These are phyloP conservation scores for Hybognathus amarus DNA, from an alignment of 2,797 vertebrate genomes.

Conservation along the genomic window DNA sequence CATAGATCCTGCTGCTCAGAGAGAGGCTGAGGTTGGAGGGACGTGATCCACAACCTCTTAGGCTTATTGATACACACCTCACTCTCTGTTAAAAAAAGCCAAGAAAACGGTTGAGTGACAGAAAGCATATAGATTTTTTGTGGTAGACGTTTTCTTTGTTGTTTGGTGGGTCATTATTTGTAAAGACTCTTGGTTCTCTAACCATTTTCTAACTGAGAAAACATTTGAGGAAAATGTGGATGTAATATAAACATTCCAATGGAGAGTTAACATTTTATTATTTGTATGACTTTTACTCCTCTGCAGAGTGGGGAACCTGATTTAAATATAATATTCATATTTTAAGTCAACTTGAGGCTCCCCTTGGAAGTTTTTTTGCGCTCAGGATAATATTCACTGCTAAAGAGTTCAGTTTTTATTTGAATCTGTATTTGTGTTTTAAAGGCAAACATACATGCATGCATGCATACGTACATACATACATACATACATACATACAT, in stretches of 20 bases:
- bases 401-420: not conserved
- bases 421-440: not conserved
- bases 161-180: not conserved
- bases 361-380: too few relatives aligned
- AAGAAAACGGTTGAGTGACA: not conserved
- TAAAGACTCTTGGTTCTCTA: not conserved
- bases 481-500: too few relatives aligned
- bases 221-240: not conserved
- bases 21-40: constrained; percentile 14
- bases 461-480: too few relatives aligned
- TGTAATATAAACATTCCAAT: not conserved
- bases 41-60: constrained; percentile 40
- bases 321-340: not conserved
- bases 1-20: constrained; percentile 8
- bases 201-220: not conserved
- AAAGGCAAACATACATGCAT: not conserved
- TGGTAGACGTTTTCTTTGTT: not conserved
- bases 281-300: not conserved
- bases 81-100: constrained; percentile 39
- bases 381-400: not conserved
- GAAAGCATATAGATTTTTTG: not conserved
- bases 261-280: not conserved
- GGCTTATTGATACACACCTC: constrained; percentile 30
- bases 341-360: too few relatives aligned
- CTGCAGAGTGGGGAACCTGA: not conserved